These are phyloP conservation scores for Tenrec ecaudatus DNA, from an alignment of 2,113 vertebrate species.

Conservation along the genomic window DNA sequence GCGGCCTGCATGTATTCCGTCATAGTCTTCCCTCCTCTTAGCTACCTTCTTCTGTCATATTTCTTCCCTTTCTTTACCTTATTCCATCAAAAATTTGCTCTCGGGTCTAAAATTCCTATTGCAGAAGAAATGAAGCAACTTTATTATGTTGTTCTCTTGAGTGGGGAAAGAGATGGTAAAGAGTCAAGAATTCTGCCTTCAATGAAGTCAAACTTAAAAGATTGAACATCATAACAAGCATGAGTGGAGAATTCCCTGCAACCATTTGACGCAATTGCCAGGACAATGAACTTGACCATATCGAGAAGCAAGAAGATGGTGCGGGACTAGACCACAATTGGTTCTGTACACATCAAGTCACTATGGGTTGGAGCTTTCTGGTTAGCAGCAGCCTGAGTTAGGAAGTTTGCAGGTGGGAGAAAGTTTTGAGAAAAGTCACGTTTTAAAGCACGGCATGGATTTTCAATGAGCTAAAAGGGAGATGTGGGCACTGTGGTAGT, in stretches of 20 bases:
- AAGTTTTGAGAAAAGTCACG: background rate
- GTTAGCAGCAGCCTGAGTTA: background rate
- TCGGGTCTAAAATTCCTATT: background rate
- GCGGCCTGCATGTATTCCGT: no score
- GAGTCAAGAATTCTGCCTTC: background rate
- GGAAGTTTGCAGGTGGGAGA: background rate
- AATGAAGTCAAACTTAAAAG: background rate
- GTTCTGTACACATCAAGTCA: background rate
- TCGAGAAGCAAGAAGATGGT: background rate
- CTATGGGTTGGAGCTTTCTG: background rate
- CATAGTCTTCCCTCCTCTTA: no score
- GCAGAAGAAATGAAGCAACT: background rate
- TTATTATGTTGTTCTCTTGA: background rate
- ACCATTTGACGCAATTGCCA: background rate
- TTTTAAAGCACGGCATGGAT: background rate
- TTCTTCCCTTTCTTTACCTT: background rate
- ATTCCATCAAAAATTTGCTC: background rate
- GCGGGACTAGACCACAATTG: background rate
- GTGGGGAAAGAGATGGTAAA: background rate
- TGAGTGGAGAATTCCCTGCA: background rate
- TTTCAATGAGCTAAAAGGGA: background rate
- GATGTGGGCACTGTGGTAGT: no score
- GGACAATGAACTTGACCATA: background rate
- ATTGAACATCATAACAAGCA: background rate
- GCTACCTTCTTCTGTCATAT: no score